Evolutionary conservation across 2,888 invertebrate genomes (phyloP).

Genomic region (Uloborus plumipes): DNA sequence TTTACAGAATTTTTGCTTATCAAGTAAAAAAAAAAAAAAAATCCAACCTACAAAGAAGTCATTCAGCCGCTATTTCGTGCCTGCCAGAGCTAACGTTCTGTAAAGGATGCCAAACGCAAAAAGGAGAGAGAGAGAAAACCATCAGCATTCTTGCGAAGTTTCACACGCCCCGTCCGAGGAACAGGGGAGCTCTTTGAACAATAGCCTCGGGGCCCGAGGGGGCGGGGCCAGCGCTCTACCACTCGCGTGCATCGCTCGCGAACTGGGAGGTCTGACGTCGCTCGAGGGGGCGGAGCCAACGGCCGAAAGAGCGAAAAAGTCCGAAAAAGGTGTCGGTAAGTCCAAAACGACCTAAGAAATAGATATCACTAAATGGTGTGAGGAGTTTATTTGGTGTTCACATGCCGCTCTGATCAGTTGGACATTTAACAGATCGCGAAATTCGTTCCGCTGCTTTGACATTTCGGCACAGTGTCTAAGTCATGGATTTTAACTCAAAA

Average conservation of each 20-base stretch:
- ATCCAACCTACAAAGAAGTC: not conserved
- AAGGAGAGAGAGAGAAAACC: slow-evolving; percentile 20
- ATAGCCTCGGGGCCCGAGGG: slow-evolving; percentile 11
- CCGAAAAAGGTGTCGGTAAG: slow-evolving; percentile 5
- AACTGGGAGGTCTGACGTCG: slow-evolving; percentile 29
- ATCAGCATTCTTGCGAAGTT: slow-evolving; percentile 33
- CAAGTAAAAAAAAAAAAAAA: no score
- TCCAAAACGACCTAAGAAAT: slow-evolving; percentile 9
- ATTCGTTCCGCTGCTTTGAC: no score
- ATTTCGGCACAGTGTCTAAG: no score
- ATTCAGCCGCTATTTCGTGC: not conserved
- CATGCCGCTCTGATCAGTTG: no score
- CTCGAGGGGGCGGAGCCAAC: not conserved
- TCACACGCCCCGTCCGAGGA: slow-evolving; percentile 32
- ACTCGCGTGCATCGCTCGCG: slow-evolving; percentile 15
- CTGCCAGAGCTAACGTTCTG: not conserved
- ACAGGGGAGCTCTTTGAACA: not conserved
- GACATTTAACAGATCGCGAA: no score
- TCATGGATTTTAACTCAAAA: no score
- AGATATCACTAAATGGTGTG: slow-evolving; percentile 1
- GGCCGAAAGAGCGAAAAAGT: not conserved
- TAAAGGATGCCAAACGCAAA: not conserved
- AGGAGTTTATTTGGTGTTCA: not conserved
- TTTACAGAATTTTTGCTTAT: no score
- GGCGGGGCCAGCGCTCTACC: slow-evolving; percentile 3